Evolutionary conservation across 2,113 vertebrate species (phyloP).

Genomic region (Ellobius talpinus): DNA sequence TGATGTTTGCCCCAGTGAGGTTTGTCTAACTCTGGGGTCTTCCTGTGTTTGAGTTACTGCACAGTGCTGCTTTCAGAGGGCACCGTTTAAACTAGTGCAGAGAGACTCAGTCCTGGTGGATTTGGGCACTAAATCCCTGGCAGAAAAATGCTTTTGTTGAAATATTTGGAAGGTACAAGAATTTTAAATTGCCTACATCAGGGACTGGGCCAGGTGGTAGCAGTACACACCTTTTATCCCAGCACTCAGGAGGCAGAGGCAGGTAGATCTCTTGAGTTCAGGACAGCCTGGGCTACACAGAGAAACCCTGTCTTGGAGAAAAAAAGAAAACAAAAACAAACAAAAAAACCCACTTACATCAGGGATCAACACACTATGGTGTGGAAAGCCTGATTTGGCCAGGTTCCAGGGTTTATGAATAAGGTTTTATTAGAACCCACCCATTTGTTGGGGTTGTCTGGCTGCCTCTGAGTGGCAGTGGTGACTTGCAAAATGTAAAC

Average conservation of each 20-base stretch:
- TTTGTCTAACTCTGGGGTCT: neutral
- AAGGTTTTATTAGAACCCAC: neutral
- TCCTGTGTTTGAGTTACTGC: neutral
- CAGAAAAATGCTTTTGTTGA: neutral
- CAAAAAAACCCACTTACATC: neutral
- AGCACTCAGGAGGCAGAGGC: neutral
- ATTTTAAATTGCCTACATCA: neutral
- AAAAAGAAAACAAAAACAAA: neutral
- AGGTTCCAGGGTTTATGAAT: neutral
- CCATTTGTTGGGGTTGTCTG: neutral
- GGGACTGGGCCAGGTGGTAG: neutral
- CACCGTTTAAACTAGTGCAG: neutral
- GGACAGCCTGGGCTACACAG: neutral
- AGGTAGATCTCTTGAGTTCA: neutral
- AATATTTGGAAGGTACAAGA: neutral
- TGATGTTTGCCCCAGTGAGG: neutral
- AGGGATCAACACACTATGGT: accelerated
- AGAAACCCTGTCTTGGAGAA: neutral
- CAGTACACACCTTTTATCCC: neutral
- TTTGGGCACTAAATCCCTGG: neutral
- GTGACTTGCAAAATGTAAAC: neutral
- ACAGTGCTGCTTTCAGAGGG: neutral
- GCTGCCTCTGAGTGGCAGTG: neutral
- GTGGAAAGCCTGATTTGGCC: neutral
- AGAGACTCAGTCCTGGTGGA: neutral